phyloP scores from a whole-genome alignment of 2,113 vertebrate species.

The Petrocephalus microphthalmus region DNA sequence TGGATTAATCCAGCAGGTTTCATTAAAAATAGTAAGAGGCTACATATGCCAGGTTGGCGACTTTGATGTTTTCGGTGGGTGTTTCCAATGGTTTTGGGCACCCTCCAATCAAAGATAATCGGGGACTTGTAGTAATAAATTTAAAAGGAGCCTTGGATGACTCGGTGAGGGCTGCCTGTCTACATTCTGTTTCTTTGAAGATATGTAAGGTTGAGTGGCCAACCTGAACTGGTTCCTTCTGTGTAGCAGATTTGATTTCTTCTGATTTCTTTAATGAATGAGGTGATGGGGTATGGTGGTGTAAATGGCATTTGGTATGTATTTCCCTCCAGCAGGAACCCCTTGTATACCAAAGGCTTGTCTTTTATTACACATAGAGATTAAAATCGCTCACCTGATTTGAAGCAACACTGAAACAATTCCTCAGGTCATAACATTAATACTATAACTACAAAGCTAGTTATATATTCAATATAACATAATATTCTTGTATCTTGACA shows the following conservation, averaged over 20 bases:
- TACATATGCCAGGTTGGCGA: not conserved
- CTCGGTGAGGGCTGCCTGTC: not conserved
- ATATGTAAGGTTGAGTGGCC: not conserved
- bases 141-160: not conserved
- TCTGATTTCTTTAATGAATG: not conserved
- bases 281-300: not conserved
- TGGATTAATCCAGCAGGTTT: not conserved
- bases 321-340: not conserved
- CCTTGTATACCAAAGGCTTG: not conserved
- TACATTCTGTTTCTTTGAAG: not conserved
- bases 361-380: not conserved
- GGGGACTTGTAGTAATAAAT: not conserved
- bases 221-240: not conserved
- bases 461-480: not conserved
- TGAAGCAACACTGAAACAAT: not conserved
- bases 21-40: not conserved
- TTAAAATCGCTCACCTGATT: not conserved
- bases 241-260: not conserved
- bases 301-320: not conserved
- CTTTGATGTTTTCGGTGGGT: conserved; percentile 15
- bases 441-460: not conserved
- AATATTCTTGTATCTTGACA: not conserved
- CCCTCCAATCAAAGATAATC: conserved; percentile 2
- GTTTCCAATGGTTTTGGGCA: not conserved
- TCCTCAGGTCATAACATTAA: not conserved